phyloP scores from a whole-genome alignment of 92 coral and sea anemone species.

The Micromussa lordhowensis region DNA sequence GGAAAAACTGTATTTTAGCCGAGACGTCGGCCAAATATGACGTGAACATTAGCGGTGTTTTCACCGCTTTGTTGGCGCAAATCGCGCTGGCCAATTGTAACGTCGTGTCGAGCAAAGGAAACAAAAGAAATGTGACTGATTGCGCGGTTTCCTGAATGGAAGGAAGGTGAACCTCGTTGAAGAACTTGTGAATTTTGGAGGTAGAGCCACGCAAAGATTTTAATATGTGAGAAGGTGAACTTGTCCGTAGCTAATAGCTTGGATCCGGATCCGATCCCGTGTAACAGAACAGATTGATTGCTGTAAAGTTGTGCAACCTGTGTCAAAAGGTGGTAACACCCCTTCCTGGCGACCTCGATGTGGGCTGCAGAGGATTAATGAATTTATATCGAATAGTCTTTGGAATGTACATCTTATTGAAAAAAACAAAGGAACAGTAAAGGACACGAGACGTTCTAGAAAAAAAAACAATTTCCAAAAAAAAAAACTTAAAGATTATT shows the following conservation, averaged over 20 bases:
- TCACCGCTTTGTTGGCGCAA: slow-evolving; percentile 80
- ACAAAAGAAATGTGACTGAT: slow-evolving; percentile 1
- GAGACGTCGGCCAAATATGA: slow-evolving; percentile 85
- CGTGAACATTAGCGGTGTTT: slow-evolving; percentile 77
- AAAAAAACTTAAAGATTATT: background rate
- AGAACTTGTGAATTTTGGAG: background rate
- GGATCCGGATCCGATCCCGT: background rate
- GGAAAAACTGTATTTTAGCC: slow-evolving; percentile 67
- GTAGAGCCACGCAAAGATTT: background rate
- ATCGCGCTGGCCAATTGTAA: slow-evolving; percentile 71
- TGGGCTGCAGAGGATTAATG: slow-evolving; percentile 1
- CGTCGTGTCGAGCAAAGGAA: slow-evolving; percentile 9
- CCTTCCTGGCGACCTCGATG: background rate
- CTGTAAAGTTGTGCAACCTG: slow-evolving; percentile 15
- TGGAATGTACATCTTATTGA: background rate
- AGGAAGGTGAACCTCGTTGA: background rate
- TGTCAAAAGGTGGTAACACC: background rate
- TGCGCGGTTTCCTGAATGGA: slow-evolving; percentile 20
- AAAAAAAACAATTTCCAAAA: background rate
- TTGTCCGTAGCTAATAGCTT: too few species aligned
- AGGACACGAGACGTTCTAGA: background rate
- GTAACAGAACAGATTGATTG: background rate
- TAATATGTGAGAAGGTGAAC: background rate
- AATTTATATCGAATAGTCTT: background rate
- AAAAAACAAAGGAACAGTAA: background rate